phyloP scores from a whole-genome alignment of 2,113 vertebrate species.

The Periophthalmus modestus region DNA sequence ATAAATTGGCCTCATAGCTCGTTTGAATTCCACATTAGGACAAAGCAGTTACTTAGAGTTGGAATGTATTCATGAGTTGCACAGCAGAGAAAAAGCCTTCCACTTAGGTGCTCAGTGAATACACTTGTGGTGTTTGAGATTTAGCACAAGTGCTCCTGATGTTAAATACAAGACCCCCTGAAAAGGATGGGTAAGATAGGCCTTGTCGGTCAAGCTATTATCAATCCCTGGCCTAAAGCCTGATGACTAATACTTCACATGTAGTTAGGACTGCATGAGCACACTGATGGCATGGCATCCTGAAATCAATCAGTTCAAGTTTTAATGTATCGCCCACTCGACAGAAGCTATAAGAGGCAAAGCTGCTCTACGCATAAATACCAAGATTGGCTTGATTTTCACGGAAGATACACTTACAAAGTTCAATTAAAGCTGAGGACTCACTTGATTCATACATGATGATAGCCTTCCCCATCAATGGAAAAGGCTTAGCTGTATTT shows the following conservation, averaged over 20 bases:
- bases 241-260: constrained; percentile 81
- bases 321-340: constrained; percentile 81
- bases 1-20: constrained; percentile 76
- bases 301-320: constrained; percentile 83
- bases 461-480: constrained; percentile 51
- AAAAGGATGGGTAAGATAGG: constrained; percentile 80
- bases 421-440: constrained; percentile 79
- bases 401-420: constrained; percentile 76
- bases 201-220: constrained; percentile 81
- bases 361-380: constrained; percentile 75
- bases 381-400: constrained; percentile 70
- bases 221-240: constrained; percentile 76
- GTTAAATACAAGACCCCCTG: constrained; percentile 78
- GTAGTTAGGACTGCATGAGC: constrained; percentile 70
- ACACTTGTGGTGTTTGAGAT: constrained; percentile 77
- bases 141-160: constrained; percentile 75
- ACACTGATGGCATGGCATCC: constrained; percentile 73
- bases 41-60: constrained; percentile 77
- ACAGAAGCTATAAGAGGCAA: constrained; percentile 66
- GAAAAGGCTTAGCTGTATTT: constrained; percentile 64
- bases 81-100: constrained; percentile 72
- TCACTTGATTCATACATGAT: constrained; percentile 70
- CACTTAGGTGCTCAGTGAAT: constrained; percentile 78
- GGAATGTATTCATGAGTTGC: constrained; percentile 79
- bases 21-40: constrained; percentile 79